Base-by-base conservation (phyloP, 2,797 vertebrate species). In the Loris lydekkerianus region DNA sequence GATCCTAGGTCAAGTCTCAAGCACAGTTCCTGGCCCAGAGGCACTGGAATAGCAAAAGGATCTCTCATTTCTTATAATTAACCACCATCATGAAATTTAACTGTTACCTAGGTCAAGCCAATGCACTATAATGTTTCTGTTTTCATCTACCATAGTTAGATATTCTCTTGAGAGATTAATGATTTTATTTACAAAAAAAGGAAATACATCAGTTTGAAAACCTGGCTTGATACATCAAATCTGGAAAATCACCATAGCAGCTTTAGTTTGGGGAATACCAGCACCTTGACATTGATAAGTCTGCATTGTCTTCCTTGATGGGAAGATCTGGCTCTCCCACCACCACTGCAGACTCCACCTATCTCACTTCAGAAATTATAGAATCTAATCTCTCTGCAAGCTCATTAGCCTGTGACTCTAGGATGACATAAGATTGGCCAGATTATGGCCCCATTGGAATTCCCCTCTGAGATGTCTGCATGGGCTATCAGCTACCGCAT, bases 141-240 rank as follows among this genome's bases (percentile, higher is more conserved):
- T 91, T 93, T 95, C 34, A 81, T 70, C 31, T 53, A 43, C 25
- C 34, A 20, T 8, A 11, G 10, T 70, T 91, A 70, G 70, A 94
- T 78, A 60, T 2, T 81, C 43, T 53, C 53, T 67, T 96, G 96
- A 96, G 83, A 97, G 96, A 97, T 93, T 96, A 89, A 97, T 63
- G 29, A 60, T 73, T 97, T 96, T 98, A 93, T 97, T 97, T 96
- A 96, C 94, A 85, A 91, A 97, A 97, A 91, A 63, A 69, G 93
- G 76, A 93, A 97, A 49, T 18, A 9, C 5, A 61, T 61, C 73
- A 7, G 3, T 84, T 92, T 87, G 65, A 83, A 82, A 97, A 83
- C 17, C 67, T 69, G 70, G 14, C 49, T 90, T 49, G 82, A 94
- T 92, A 67, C 31, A 73, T 84, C 85, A 63, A 91, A 93, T 73